Evolutionary conservation across 2,888 invertebrate species (phyloP), one percentile per base, ranked within the genome.

Genomic region (Cremastinae sp.): DNA sequence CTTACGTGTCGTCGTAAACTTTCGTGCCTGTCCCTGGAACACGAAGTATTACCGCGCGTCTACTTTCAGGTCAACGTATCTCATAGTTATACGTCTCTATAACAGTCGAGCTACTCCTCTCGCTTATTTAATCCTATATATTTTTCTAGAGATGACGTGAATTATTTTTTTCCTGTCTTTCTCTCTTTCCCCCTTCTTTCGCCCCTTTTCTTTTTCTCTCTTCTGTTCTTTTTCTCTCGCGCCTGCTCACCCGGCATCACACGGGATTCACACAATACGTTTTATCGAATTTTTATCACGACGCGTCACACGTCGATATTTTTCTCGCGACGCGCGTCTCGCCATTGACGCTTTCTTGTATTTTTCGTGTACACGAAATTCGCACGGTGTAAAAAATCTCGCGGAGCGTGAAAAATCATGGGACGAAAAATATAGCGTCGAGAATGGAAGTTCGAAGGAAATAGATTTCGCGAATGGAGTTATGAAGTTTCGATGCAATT

Each of bases 1-100:
- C 73, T 75, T 75, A 75, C 74, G 70, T 65, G 64, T 47, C 70
- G 51, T 56, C 69, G 73, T 54, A 73, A 76, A 76, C 68, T 76
- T 76, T 58, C 51, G 49, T n/a, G 49, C 61, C 53, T 66, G 41
- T 54, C 49, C 41, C 53, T 20, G 54, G 61, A 16, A 74, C 49
- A 62, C 54, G 68, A 74, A 28, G 56, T 56, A 74, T 74, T 66
- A 68, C 62, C 54, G 28, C 54, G 28, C 28, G 61, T 34, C 54
- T 20, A 14, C 61, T 61, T 56, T 38, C 41, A 38, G 62, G 47
- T 62, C 68, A 68, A 54, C 54, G 61, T 68, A 28, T 22, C 47
- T 54, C 45, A 10, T 8, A 47, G 28, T 12, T 28, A 18, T 22
- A 36, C 36, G 36, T 38, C 34, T 54, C 7, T 38, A 56, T 38